Base-by-base conservation (phyloP, 2,888 invertebrate species). In the Polylopha cassiicola region DNA sequence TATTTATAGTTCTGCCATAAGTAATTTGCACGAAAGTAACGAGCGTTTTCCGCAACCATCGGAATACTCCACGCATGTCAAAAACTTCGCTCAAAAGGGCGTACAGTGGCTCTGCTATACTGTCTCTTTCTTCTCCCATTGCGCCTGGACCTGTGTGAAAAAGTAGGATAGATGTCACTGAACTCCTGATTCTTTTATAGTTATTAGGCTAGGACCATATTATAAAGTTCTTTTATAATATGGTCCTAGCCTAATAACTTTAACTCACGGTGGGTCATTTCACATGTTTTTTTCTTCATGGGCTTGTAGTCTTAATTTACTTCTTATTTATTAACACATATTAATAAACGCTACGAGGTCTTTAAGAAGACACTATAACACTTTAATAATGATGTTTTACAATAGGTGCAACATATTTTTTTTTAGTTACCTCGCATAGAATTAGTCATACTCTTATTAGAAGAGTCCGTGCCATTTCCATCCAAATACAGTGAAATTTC, bases 11-110 rank as follows among this genome's bases (percentile, higher is more conserved):
- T 46, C 95, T 87, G n/a, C 95, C 95, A 65, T 95, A 96, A 0
- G 95, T 94, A 43, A 95, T 92, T 78, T 96, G 96, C 13, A 97
- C 95, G 75, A 97, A 96, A 2, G 93, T 92, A 53, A 97, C 95
- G 10, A 97, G 87, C 11, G 95, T 95, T 66, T 93, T 92, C 48
- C 97, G 80, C 15, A 97, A 85, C 91, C 95, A 95, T 34, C 93
- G 92, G 66, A 95, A 95, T 15, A 95, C 92, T 0, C 96, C 96
- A 33, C 93, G 88, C 87, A 95, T 91, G 66, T 97, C 96, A 66
- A 96, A 97, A 51, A 97, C 90, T 84, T 97, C 97, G 45, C 93
- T 93, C 54, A 97, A 87, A 23, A 97, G 80, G 0, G 91, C 89
- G 70, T 96, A 97, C n/a, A 97, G 75, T 0, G 96, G 96, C 68